Base-by-base conservation (phyloP, 1,140 invertebrate species). In the Trissolcus basalis region DNA sequence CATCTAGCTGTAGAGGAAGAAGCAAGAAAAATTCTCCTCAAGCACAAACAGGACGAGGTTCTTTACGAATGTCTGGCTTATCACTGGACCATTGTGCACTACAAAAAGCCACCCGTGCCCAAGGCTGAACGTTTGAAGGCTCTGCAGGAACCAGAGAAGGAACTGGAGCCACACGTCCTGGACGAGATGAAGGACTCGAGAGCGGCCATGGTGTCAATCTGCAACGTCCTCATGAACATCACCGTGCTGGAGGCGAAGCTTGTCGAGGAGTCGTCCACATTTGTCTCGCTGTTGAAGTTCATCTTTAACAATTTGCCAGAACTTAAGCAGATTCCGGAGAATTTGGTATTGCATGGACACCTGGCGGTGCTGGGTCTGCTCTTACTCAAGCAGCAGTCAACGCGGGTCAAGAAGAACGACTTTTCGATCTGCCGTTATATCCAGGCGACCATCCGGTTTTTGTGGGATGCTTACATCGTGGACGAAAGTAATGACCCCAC, bases 161-260 rank as follows among this genome's bases (percentile, higher is more conserved):
- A 94, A 76, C 82, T 94, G 39, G 93, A 93, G 39, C 91, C 92
- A 0, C 89, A 93, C 79, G 83, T 94, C 48, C 83, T 94, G 53
- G 94, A 94, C 78, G 93, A 95, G 73, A 95, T 95, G 92, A 93
- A 93, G 79, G 93, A 95, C 82, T 95, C 94, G 0, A 91, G 94
- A 55, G 89, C 91, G 6, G 94, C 95, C 0, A 94, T 97, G 89
- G 92, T 95, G 14, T 95, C 95, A 56, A 91, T 96, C 1, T 97
- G 96, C 85, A 97, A 97, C 79, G 93, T 97, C 45, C 92, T 98
- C 43, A 96, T 98, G 94, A 98, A 98, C 81, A 91, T 97, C 0
- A 94, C 94, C 10, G 96, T 97, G 0, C 84, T 97, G 19, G 96
- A 97, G 83, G 91, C 93, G 0, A 94, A 95, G 85, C 85, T 94